These are phyloP conservation scores for Branchipolynoe longqiensis DNA, from an alignment of 2,888 invertebrate species.

Conservation along the genomic window DNA sequence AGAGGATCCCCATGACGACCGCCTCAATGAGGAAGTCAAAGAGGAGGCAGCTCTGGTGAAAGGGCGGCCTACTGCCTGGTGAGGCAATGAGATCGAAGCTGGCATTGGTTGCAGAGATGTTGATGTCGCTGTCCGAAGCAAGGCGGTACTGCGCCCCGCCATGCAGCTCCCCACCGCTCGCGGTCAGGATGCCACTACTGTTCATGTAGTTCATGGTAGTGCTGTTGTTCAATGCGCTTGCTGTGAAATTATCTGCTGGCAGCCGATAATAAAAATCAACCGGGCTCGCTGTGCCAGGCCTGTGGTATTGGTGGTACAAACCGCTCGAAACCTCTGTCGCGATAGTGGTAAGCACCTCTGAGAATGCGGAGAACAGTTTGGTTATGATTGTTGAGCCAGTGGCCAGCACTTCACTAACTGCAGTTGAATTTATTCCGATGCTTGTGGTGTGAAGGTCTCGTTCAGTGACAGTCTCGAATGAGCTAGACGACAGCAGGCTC, in stretches of 20 bases:
- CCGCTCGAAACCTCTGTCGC: neutral
- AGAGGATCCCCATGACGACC: slow-evolving; percentile 68
- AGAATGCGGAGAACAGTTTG: neutral
- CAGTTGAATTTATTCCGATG: neutral
- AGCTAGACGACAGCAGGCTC: neutral
- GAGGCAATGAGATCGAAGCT: neutral
- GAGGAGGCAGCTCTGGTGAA: slow-evolving; percentile 56
- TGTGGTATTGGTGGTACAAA: neutral
- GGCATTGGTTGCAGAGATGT: slow-evolving; percentile 9
- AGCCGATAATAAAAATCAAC: too few species aligned
- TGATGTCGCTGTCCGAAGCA: neutral
- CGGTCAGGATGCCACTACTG: slow-evolving; percentile 3
- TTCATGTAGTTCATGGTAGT: slow-evolving; percentile 43
- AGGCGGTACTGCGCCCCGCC: neutral
- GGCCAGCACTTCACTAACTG: neutral
- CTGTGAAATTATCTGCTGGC: neutral
- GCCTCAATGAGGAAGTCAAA: slow-evolving; percentile 70
- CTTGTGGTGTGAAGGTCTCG: neutral
- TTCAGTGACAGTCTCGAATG: neutral
- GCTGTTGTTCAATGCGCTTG: neutral
- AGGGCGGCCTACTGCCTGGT: neutral
- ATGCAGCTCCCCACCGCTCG: neutral
- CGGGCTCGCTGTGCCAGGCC: neutral
- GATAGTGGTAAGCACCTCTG: slow-evolving; percentile 1
- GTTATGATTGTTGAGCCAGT: neutral